Conservation (phyloP, 2,113 vertebrate species). For the Suncus etruscus region DNA sequence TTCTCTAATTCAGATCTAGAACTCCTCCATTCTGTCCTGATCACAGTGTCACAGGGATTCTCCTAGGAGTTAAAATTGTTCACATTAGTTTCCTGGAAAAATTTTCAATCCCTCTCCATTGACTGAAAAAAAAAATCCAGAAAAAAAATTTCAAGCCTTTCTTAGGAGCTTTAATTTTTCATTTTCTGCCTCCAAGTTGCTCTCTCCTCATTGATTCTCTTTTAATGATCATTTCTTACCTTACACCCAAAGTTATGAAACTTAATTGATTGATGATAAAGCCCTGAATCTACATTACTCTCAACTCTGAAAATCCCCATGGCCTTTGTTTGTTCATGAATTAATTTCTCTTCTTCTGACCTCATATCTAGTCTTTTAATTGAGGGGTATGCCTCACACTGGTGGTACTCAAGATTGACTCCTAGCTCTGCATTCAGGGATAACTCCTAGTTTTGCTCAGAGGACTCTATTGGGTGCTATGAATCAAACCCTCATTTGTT, state of each 20-base stretch:
- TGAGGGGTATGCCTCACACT: too few species aligned
- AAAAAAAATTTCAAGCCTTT: neutral
- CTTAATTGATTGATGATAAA: neutral
- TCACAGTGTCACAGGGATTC: neutral
- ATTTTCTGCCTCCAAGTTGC: neutral
- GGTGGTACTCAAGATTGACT: too few species aligned
- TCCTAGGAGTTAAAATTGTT: slow-evolving; percentile 36
- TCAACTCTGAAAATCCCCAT: neutral
- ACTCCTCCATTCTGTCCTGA: neutral
- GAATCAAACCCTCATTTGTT: too few species aligned
- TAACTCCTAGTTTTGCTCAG: too few species aligned
- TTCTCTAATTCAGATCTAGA: neutral
- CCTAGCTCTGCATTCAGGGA: too few species aligned
- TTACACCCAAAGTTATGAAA: neutral
- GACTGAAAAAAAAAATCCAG: neutral
- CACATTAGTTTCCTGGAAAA: neutral
- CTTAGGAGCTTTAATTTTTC: neutral
- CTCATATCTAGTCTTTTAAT: neutral
- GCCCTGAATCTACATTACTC: neutral
- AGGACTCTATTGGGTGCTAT: too few species aligned
- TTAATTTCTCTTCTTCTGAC: neutral
- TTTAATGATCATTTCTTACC: neutral
- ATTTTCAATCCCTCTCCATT: neutral
- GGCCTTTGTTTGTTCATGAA: neutral
- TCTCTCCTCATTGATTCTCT: neutral